These are phyloP conservation scores for honey bee (Apis mellifera) DNA, from an alignment of 1,140 invertebrate species.

Conservation along the genomic window Amel_HAv3.1 CM009938.2:64001-64500, in stretches of 20 bases:
- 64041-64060: no score
- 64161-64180: not conserved
- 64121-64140: slow-evolving; percentile 11
- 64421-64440: slow-evolving; percentile 22
- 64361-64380: slow-evolving; percentile 44
- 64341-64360: slow-evolving; percentile 71
- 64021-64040: no score
- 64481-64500: not conserved
- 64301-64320: slow-evolving; percentile 76
- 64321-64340: slow-evolving; percentile 74
- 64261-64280: slow-evolving; percentile 49
- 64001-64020: no score
- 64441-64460: slow-evolving; percentile 19
- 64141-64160: not conserved
- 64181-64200: slow-evolving; percentile 45
- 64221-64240: slow-evolving; percentile 50
- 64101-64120: no score
- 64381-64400: slow-evolving; percentile 30
- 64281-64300: slow-evolving; percentile 64
- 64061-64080: no score
- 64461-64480: slow-evolving; percentile 2
- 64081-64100: no score
- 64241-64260: slow-evolving; percentile 74
- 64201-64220: slow-evolving; percentile 60
- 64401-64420: not conserved